phyloP scores from a whole-genome alignment of 2,113 vertebrate species.

The Motacilla alba region DNA sequence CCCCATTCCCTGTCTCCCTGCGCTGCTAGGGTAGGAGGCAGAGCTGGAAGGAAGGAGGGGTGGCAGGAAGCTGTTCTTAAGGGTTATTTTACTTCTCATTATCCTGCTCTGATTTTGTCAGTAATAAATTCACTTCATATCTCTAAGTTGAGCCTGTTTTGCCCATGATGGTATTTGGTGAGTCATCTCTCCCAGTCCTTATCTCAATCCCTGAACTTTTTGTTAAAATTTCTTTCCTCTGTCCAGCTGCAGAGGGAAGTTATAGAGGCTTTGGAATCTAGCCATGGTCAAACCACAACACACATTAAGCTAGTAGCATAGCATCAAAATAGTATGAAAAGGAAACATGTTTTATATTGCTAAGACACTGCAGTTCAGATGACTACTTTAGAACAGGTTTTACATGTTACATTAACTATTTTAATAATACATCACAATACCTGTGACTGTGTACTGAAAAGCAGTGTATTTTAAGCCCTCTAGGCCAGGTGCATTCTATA shows the following conservation, averaged over 20 bases:
- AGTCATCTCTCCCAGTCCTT: neutral
- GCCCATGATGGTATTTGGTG: neutral
- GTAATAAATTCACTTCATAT: neutral
- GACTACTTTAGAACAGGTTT: neutral
- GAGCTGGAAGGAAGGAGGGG: neutral
- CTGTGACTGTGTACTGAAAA: neutral
- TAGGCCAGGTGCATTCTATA: neutral
- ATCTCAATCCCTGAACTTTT: neutral
- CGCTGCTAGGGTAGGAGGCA: neutral
- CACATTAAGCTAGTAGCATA: neutral
- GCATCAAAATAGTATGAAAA: neutral
- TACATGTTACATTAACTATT: neutral
- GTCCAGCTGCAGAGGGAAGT: neutral
- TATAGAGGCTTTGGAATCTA: neutral
- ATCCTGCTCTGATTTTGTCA: neutral
- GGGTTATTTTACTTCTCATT: neutral
- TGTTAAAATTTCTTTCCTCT: neutral
- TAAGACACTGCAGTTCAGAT: neutral
- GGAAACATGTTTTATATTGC: neutral
- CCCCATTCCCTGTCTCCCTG: neutral
- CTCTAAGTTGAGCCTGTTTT: neutral
- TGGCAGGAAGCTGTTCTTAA: neutral
- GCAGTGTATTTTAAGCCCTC: neutral
- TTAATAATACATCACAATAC: neutral
- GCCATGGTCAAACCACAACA: neutral